phyloP scores from a whole-genome alignment of 2,113 vertebrate genomes.

The Numenius arquata region DNA sequence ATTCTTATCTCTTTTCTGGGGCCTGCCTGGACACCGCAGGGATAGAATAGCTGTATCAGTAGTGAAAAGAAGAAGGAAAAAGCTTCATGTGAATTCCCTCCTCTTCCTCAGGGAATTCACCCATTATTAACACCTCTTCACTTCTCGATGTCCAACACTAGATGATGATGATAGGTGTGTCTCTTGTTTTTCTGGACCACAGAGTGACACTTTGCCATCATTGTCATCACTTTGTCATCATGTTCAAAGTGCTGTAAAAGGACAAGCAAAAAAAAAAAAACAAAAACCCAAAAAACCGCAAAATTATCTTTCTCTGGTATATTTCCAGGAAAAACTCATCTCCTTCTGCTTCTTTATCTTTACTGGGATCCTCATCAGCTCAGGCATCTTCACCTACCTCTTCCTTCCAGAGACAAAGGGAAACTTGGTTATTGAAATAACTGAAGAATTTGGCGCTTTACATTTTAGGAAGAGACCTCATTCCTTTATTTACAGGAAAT shows the following conservation, averaged over 20 bases:
- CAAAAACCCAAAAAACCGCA: not conserved
- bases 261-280: not conserved
- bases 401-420: conserved; percentile 71
- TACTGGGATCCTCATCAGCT: conserved; percentile 35
- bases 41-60: not conserved
- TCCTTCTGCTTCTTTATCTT: conserved; percentile 77
- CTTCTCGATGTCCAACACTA: not conserved
- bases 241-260: not conserved
- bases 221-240: not conserved
- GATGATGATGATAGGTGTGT: not conserved
- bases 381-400: conserved; percentile 52
- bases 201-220: not conserved
- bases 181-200: not conserved
- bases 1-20: not conserved
- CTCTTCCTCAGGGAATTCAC: not conserved
- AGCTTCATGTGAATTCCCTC: not conserved
- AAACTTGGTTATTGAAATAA: conserved; percentile 64
- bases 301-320: not conserved
- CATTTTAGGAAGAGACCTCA: conserved; percentile 26
- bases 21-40: not conserved
- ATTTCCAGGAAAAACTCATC: conserved; percentile 46
- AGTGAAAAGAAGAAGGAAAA: not conserved
- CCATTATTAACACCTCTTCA: not conserved
- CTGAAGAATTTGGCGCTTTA: conserved; percentile 54
- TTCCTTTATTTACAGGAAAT: not conserved